A percentile compares a stretch with the other conserved stretches of the same genome.
Evolutionary conservation across 2,113 vertebrate genomes (phyloP).

Genomic region (Heloderma charlesbogerti): DNA sequence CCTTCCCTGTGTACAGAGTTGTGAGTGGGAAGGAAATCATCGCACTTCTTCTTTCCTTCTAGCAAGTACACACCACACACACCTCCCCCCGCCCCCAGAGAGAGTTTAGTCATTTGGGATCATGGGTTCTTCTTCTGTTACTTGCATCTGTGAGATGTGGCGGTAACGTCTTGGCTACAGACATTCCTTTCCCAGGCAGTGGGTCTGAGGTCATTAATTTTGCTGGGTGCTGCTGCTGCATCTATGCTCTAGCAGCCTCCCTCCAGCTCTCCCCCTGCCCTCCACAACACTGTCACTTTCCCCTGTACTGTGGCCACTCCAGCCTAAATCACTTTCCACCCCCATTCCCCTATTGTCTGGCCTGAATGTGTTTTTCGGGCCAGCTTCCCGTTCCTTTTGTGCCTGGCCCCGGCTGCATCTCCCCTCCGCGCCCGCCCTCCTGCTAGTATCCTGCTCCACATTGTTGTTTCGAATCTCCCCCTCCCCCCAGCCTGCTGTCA

Average conservation of each 20-base stretch:
- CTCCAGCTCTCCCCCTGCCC: not conserved
- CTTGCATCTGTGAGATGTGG: not conserved
- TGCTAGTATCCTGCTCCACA: not conserved
- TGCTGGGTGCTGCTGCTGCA: not conserved
- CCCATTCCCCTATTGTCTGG: conserved; percentile 65
- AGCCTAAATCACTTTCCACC: conserved; percentile 65
- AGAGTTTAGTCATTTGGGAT: not conserved
- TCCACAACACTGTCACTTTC: not conserved
- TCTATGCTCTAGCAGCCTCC: not conserved
- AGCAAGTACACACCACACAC: no score
- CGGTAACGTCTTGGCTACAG: not conserved
- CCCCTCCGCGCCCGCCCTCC: conserved; percentile 29
- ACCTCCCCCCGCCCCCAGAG: not conserved
- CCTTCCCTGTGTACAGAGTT: not conserved
- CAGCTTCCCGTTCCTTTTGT: conserved; percentile 63
- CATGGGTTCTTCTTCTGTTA: not conserved
- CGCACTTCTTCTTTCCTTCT: not conserved
- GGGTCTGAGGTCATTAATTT: not conserved
- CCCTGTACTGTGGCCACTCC: conserved; percentile 1
- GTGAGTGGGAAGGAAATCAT: not conserved
- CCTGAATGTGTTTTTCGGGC: conserved; percentile 34
- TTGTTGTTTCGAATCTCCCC: not conserved
- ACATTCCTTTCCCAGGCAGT: not conserved
- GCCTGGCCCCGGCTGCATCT: conserved; percentile 57
- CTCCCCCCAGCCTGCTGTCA: not conserved